Conservation (phyloP, 2,113 vertebrate genomes). For the Hyla sarda region DNA sequence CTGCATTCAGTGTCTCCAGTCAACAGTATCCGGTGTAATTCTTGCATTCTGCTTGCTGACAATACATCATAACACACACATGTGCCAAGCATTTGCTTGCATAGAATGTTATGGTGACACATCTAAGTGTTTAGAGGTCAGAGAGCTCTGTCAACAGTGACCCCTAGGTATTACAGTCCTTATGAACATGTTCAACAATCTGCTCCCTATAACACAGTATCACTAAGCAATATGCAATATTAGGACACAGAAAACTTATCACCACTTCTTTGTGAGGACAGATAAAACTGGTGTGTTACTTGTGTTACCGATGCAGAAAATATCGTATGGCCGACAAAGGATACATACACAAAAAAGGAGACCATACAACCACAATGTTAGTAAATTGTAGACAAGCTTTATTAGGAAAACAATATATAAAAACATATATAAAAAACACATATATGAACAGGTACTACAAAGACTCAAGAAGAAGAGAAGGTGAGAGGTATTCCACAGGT, state of each 20-base stretch:
- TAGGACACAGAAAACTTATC: background rate
- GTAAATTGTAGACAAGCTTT: too few relatives aligned
- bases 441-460: too few relatives aligned
- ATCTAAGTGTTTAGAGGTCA: constrained; percentile 26
- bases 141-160: constrained; percentile 17
- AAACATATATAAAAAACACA: too few relatives aligned
- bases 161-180: background rate
- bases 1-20: background rate
- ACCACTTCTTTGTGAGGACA: background rate
- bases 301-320: too few relatives aligned
- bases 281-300: background rate
- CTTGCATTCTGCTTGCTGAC: background rate
- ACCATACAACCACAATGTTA: too few relatives aligned
- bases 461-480: too few relatives aligned
- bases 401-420: too few relatives aligned
- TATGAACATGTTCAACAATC: background rate
- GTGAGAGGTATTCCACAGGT: too few relatives aligned
- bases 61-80: background rate
- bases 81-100: background rate
- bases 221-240: background rate
- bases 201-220: background rate
- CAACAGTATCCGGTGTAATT: background rate
- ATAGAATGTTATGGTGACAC: background rate
- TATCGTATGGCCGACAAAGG: too few relatives aligned
- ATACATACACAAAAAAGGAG: too few relatives aligned